These are phyloP conservation scores for Excalfactoria chinensis DNA, from an alignment of 2,113 vertebrate genomes.

Conservation along the genomic window DNA sequence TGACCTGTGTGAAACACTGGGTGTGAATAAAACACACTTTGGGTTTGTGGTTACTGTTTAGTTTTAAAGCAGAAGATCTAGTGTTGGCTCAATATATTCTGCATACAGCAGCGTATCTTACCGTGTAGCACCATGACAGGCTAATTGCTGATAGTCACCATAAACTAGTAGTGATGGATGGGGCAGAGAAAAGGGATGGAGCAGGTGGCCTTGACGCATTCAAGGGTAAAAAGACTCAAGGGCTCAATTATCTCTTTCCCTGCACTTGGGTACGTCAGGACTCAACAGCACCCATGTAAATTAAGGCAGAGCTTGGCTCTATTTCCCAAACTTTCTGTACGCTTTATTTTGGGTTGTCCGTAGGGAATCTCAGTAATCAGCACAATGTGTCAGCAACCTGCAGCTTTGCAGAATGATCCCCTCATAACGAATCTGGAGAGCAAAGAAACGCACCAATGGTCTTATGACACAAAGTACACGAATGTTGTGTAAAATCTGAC, in stretches of 20 bases:
- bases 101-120: background rate
- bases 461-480: background rate
- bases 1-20: background rate
- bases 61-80: background rate
- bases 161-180: background rate
- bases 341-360: background rate
- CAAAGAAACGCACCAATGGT: background rate
- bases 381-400: fast-evolving
- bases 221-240: background rate
- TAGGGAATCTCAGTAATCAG: background rate
- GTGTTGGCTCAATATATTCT: background rate
- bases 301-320: background rate
- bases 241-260: background rate
- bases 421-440: background rate
- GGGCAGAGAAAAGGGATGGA: background rate
- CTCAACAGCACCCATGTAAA: background rate
- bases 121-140: background rate
- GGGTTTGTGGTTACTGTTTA: background rate
- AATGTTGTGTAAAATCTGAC: background rate
- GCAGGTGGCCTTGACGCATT: background rate
- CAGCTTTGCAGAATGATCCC: background rate
- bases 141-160: background rate
- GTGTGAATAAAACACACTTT: background rate
- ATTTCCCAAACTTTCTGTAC: background rate
- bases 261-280: background rate